Evolutionary conservation across 2,797 vertebrate species (phyloP).

Genomic region (Champsocephalus gunnari): DNA sequence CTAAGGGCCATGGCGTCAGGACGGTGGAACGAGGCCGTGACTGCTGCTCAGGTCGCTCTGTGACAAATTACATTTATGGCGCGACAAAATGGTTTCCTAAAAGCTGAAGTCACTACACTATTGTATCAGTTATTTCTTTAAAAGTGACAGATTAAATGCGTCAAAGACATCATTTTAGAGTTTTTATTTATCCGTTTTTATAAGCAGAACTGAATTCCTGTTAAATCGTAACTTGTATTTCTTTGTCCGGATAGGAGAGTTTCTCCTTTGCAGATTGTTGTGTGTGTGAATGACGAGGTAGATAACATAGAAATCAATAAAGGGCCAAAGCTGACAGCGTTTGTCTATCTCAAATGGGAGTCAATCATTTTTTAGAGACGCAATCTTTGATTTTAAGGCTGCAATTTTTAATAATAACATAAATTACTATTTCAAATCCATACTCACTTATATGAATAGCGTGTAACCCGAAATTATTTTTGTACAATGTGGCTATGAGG

Average conservation of each 20-base stretch:
- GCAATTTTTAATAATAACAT: neutral
- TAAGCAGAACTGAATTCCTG: neutral
- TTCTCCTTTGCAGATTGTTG: slow-evolving; percentile 1
- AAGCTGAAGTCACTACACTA: slow-evolving; percentile 16
- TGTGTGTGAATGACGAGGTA: slow-evolving; percentile 9
- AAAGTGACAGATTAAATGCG: neutral
- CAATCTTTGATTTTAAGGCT: slow-evolving; percentile 2
- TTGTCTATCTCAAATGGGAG: slow-evolving; percentile 1
- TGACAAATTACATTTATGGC: slow-evolving; percentile 19
- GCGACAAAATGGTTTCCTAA: slow-evolving; percentile 30
- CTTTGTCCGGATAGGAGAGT: neutral
- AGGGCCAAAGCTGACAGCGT: neutral
- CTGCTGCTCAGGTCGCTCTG: slow-evolving; percentile 28
- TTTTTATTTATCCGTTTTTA: no score
- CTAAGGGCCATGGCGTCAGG: slow-evolving; percentile 45
- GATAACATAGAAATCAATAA: slow-evolving; percentile 5
- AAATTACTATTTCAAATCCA: slow-evolving; percentile 1
- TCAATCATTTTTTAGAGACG: neutral
- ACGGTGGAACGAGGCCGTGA: slow-evolving; percentile 56
- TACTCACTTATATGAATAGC: neutral
- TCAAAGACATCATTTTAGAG: neutral
- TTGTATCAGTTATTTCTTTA: slow-evolving; percentile 4
- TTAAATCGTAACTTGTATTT: no score
- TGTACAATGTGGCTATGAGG: neutral
- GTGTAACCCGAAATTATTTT: neutral